phyloP scores from a whole-genome alignment of 2,113 vertebrate genomes.

The Emydocephalus ijimae region DNA sequence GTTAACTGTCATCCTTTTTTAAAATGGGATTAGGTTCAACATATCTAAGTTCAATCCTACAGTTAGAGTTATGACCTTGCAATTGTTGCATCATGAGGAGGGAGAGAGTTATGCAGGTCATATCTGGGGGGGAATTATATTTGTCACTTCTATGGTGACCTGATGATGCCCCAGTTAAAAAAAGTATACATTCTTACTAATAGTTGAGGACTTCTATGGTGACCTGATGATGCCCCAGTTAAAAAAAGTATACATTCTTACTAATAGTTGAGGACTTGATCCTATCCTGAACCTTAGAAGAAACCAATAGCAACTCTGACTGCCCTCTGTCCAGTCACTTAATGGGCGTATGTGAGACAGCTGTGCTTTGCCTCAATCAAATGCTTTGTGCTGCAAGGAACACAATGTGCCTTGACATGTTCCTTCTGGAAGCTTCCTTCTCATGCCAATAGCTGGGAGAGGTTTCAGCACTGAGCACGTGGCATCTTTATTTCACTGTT shows the following conservation, averaged over 20 bases:
- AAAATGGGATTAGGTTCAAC: not conserved
- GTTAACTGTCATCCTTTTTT: not conserved
- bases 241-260: not conserved
- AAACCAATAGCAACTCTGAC: not conserved
- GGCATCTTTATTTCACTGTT: not conserved
- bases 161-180: not conserved
- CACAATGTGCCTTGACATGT: not conserved
- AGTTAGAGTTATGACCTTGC: not conserved
- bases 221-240: not conserved
- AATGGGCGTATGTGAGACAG: not conserved
- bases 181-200: not conserved
- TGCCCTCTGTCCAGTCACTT: not conserved
- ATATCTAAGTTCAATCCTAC: not conserved
- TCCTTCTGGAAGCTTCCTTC: not conserved
- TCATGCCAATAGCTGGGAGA: not conserved
- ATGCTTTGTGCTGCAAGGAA: not conserved
- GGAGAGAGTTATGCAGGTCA: not conserved
- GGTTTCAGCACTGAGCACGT: not conserved
- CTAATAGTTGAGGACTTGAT: not conserved
- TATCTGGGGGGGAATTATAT: not conserved
- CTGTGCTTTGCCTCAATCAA: not conserved
- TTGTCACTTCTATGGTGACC: not conserved
- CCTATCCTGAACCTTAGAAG: not conserved
- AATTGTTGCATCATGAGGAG: not conserved
- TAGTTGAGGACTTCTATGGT: not conserved